Evolutionary conservation across 2,888 invertebrate genomes (phyloP).

Genomic region (Drosophila kokeensis): DNA sequence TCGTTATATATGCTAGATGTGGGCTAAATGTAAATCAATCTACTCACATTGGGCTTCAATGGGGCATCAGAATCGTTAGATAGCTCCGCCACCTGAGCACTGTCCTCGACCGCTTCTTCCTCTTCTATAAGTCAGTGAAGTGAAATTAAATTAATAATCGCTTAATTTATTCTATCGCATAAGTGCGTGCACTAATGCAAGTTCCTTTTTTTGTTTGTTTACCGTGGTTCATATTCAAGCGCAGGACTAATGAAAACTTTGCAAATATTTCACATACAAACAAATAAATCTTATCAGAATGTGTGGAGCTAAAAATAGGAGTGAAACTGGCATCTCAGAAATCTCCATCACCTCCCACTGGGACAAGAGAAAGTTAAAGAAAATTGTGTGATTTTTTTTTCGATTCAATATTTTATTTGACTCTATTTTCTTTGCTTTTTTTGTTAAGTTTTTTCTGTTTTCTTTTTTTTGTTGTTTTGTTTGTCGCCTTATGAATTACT

Average conservation of each 20-base stretch:
- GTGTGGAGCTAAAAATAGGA: neutral
- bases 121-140: slow-evolving; percentile 72
- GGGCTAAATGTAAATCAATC: neutral
- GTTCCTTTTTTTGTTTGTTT: slow-evolving; percentile 7
- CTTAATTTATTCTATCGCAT: slow-evolving; percentile 20
- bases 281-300: neutral
- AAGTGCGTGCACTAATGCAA: slow-evolving; percentile 10
- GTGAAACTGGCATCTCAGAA: neutral
- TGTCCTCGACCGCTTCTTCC: slow-evolving; percentile 83
- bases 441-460: slow-evolving; percentile 65
- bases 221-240: slow-evolving; percentile 70
- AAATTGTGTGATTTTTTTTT: slow-evolving; percentile 42
- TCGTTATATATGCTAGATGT: too few species aligned
- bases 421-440: slow-evolving; percentile 75
- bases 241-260: slow-evolving; percentile 3
- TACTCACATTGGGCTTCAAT: slow-evolving; percentile 83
- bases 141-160: slow-evolving; percentile 14
- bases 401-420: slow-evolving; percentile 80
- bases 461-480: slow-evolving; percentile 70
- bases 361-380: neutral
- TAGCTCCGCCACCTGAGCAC: slow-evolving; percentile 82
- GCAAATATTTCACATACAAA: neutral
- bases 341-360: neutral
- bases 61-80: slow-evolving; percentile 85
- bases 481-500: slow-evolving; percentile 82